Conservation (phyloP, 2,888 invertebrate species). For the Himalopsyche kuldschensis region DNA sequence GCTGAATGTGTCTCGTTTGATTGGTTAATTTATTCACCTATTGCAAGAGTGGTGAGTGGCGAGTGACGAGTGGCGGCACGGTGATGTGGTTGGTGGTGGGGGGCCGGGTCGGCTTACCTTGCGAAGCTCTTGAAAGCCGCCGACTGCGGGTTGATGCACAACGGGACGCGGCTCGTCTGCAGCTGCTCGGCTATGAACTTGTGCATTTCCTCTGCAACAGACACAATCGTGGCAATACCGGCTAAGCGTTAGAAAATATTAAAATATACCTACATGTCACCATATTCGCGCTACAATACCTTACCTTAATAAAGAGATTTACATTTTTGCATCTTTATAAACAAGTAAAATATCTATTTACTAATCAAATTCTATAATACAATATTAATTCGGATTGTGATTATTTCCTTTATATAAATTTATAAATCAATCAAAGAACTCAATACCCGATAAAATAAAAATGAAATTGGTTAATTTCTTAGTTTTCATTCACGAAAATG, state of each 20-base stretch:
- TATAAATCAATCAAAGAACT: too few species aligned
- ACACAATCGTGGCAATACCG: not conserved
- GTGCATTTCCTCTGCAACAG: conserved; percentile 92
- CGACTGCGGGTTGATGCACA: conserved; percentile 99
- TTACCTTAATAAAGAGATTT: too few species aligned
- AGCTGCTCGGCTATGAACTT: conserved; percentile 97
- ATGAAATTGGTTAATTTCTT: too few species aligned
- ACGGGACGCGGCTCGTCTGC: conserved; percentile 92
- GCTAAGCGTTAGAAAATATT: not conserved
- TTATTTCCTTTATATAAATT: too few species aligned
- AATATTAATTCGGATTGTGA: too few species aligned
- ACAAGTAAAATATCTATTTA: too few species aligned
- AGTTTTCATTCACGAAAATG: too few species aligned
- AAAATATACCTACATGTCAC: not conserved
- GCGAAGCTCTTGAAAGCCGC: conserved; percentile 99
- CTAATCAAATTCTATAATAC: too few species aligned
- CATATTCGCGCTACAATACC: too few species aligned
- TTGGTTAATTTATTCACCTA: conserved; percentile 40
- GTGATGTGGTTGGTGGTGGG: conserved; percentile 43
- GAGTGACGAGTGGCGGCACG: conserved; percentile 41
- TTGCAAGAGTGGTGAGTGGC: conserved; percentile 39
- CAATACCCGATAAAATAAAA: too few species aligned
- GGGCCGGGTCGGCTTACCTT: conserved; percentile 75
- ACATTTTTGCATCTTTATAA: too few species aligned
- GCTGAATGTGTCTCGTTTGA: conserved; percentile 15